Conservation (phyloP, 37 sponge, comb jelly and placozoan species). For the Geodia barretti region DNA sequence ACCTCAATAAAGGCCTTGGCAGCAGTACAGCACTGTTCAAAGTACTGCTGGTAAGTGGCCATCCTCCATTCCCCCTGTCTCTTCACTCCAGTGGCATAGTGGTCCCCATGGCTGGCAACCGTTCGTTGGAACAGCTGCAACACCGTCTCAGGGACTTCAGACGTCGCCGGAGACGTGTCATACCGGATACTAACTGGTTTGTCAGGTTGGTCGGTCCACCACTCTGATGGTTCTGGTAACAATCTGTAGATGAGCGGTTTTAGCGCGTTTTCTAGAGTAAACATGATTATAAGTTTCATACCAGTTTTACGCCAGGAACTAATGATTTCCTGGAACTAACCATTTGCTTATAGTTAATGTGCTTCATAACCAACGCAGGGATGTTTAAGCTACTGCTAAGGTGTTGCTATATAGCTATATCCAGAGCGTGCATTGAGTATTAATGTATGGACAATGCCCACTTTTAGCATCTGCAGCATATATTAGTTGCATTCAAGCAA, state of each 20-base stretch:
- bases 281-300: neutral
- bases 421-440: too few relatives aligned
- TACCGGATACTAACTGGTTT: conserved; percentile 36
- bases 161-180: conserved; percentile 7
- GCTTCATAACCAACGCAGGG: too few relatives aligned
- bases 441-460: too few relatives aligned
- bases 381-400: too few relatives aligned
- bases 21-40: conserved; percentile 43
- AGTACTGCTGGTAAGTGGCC: conserved; percentile 79
- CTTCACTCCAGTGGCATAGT: conserved; percentile 74
- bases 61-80: conserved; percentile 69
- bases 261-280: too few relatives aligned
- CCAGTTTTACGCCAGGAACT: neutral
- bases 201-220: conserved; percentile 27
- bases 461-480: too few relatives aligned
- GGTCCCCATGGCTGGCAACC: conserved; percentile 31
- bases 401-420: too few relatives aligned
- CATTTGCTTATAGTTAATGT: too few relatives aligned
- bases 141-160: conserved; percentile 67
- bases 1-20: conserved; percentile 86
- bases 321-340: too few relatives aligned
- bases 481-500: too few relatives aligned
- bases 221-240: conserved; percentile 21
- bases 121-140: conserved; percentile 61
- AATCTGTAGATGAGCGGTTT: too few relatives aligned